Conservation (phyloP, 2,888 invertebrate genomes). For the Chironomus riparius region DNA sequence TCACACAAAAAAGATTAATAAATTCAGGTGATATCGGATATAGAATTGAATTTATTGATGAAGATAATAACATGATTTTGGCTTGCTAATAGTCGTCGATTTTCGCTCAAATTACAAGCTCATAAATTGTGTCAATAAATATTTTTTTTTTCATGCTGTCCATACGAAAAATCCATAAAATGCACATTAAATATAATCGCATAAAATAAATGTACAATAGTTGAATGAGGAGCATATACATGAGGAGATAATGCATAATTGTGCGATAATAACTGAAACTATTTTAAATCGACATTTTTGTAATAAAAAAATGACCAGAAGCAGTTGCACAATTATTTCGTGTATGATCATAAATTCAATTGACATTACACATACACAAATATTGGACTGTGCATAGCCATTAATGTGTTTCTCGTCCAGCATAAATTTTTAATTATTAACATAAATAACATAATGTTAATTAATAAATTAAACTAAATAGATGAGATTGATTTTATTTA, state of each 20-base stretch:
- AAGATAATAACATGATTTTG: constrained; percentile 15
- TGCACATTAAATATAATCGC: neutral
- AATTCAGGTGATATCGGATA: neutral
- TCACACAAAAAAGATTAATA: neutral
- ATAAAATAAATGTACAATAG: constrained; percentile 10
- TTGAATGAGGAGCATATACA: neutral
- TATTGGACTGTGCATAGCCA: neutral
- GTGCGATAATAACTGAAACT: neutral
- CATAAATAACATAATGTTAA: neutral
- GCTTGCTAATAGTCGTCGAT: neutral
- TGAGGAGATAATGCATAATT: neutral
- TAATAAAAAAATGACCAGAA: neutral
- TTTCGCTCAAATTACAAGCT: neutral
- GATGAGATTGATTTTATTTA: neutral
- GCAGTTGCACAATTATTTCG: neutral
- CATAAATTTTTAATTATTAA: neutral
- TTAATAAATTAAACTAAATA: neutral
- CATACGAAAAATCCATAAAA: neutral
- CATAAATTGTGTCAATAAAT: neutral
- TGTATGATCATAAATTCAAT: constrained; percentile 13
- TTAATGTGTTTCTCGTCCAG: neutral
- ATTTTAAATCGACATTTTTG: neutral
- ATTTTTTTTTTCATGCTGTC: neutral
- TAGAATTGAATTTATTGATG: constrained; percentile 11
- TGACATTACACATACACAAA: neutral